Evolutionary conservation across 2,888 invertebrate genomes (phyloP), one percentile per base, ranked within the genome.

Genomic region (Sepiola atlantica): DNA sequence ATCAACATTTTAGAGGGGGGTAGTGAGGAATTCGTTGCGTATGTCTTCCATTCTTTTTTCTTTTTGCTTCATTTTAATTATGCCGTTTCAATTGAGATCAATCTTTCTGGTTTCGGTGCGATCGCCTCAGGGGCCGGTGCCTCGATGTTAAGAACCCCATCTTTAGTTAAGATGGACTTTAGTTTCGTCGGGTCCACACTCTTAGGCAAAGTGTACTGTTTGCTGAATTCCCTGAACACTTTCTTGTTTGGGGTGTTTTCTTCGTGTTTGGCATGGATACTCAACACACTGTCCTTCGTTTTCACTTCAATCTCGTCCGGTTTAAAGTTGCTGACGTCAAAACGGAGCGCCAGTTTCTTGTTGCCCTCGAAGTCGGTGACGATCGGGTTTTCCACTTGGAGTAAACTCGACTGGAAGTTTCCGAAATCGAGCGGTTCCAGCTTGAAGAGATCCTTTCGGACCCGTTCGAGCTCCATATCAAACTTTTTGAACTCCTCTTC

Each of bases 181-280:
- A 99, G 99, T 95, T 98, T 98, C 98, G 99, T 99, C 0, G 99
- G 99, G 98, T 99, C 99, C 95, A 99, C 99, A 96, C 99, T 99
- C 97, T 99, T 98, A 14, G 99, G 99, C 97, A 99, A 98, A 97
- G 99, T 98, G 98, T 99, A 99, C 98, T 99, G 99, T 96, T 99
- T 98, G 98, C 99, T 99, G 98, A 99, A 99, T 97, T 99, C 99
- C 98, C 99, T 98, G 98, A 99, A 99, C 95, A 99, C 99, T 94
- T 99, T 99, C 98, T 99, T 99, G 97, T 99, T 99, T 97, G 99
- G 99, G 93, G 99, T 98, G 98, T 99, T 99, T 98, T 99, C 99
- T 97, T 99, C 99, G 98, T 99, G 99, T 98, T 99, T 99, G 95
- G 99, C 99, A 97, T 99, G 99, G 93, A 99, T 99, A 94, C 95